Base-by-base conservation (phyloP, 1,140 invertebrate species). In the Holcopasites calliopsidis region DNA sequence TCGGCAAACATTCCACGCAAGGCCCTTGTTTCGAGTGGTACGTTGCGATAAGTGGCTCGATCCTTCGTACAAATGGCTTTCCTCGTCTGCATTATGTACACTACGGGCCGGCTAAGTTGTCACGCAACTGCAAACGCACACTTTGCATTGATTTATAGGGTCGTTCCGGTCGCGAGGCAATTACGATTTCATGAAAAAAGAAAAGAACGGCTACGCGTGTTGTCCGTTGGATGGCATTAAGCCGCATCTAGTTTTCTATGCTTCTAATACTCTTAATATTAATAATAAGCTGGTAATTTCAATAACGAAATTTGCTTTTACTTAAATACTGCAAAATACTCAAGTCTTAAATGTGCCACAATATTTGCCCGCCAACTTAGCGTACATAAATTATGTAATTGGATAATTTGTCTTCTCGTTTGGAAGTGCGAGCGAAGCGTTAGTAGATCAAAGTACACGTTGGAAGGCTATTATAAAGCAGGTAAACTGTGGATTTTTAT, bases 101-200 rank as follows among this genome's bases (percentile, higher is more conserved):
- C 26, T 28, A 16, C 6, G 6, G 5, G 23, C 7, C 26, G 60
- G 38, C 18, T 10, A 21, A 62, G 26, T 31, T 44, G 60, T 64
- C 60, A 64, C 60, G 60, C 60, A 44, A 64, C 28, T n/a, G 40
- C 60, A 6, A 47, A 21, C 40, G 60, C 5, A 28, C 60, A 47
- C 28, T 64, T 33, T 47, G 26, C 11, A 31, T 47, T 64, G 60
- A 64, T 64, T 64, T 64, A 31, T 64, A 31, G 18, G 42, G 28
- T 47, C 60, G 8, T 64, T 64, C 49, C 18, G 11, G 28, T n/a
- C 26, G 16, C 23, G 40, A 47, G 13, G 60, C 60, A 18, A 62
- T 47, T 26, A 47, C 11, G 40, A 64, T 31, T 21, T 31, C 60
- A 18, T 10, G 40, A 31, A 44, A 44, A n/a, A n/a, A n/a, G n/a